Base-by-base conservation (phyloP, 2,888 invertebrate genomes). In the Limulus polyphemus region DNA sequence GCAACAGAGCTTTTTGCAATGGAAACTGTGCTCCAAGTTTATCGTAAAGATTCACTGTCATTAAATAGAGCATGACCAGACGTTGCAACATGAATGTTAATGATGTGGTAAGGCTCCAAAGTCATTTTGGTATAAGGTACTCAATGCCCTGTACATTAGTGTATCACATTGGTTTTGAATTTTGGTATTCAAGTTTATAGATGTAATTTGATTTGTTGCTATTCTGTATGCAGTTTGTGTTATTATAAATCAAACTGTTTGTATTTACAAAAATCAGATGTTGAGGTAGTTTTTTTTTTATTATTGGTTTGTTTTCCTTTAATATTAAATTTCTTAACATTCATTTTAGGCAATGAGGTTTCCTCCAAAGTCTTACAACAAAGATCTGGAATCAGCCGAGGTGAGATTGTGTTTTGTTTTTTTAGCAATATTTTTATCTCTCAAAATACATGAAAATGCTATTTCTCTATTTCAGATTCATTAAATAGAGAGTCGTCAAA, bases 291-390 rank as follows among this genome's bases (percentile, higher is more conserved):
- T 32, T 32, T 32, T 5, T n/a, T 7, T 32, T 32, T 5, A 32
- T 32, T 5, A 32, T 10, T 51, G 14, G 14, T 51, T 51, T 51
- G 14, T 32, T 49, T 47, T 49, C 13, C 46, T 52, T 49, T 62
- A 16, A 62, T 32, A 16, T 47, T 62, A 49, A n/a, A 14, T 57
- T n/a, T 16, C 10, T 7, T 47, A 0, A 32, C 32, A 32, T 32
- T 32, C 32, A 7, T 32, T 32, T 32, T 32, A 95, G 77, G 98
- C 99, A 0, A 97, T 99, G 94, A 84, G 99, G 69, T 99, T 97
- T 79, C 99, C 99, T 17, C 97, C 97, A 0, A 98, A 98, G 75
- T 93, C 97, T 0, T 98, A 98, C 79, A 97, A 97, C 17, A 94
- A 95, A 74, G 97, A 98, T 76, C 80, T 98, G 64, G 99, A 99